These are phyloP conservation scores for Himalopsyche tibetana DNA, from an alignment of 2,888 invertebrate species.

Conservation along the genomic window DNA sequence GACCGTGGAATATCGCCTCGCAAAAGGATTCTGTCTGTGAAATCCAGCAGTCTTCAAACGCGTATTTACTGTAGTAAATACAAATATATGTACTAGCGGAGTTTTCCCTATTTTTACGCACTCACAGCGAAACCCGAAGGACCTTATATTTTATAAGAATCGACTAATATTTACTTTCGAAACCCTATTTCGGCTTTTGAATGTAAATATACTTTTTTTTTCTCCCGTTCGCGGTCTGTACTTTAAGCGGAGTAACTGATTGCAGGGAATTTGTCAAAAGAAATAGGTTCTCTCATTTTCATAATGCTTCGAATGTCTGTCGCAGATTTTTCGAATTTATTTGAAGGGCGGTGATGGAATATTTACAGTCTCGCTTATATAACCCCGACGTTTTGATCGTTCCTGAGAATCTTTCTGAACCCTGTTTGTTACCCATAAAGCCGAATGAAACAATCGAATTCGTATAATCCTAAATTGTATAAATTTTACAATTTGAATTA, in stretches of 20 bases:
- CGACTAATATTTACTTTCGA: neutral
- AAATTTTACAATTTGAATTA: no score
- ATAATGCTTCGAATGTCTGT: conserved; percentile 2
- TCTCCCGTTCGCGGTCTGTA: neutral
- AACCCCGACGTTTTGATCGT: no score
- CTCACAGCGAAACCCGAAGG: neutral
- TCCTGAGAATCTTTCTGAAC: no score
- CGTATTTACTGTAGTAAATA: neutral
- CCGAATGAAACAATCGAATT: no score
- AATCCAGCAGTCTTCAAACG: neutral
- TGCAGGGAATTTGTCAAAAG: conserved; percentile 18
- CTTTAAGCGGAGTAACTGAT: neutral
- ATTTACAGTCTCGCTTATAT: no score
- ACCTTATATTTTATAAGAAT: neutral
- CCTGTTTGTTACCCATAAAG: no score
- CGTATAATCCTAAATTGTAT: no score
- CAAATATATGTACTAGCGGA: neutral
- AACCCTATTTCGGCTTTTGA: neutral
- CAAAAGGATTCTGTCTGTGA: neutral
- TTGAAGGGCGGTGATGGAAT: neutral
- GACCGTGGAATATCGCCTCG: conserved; percentile 4
- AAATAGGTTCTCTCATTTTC: neutral
- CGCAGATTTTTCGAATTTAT: neutral
- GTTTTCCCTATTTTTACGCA: no score
- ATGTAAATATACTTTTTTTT: neutral